Evolutionary conservation across 2,113 vertebrate species (phyloP), one percentile per base, ranked within the genome.

Genomic region (Gnathonemus echidnorhynchus): DNA sequence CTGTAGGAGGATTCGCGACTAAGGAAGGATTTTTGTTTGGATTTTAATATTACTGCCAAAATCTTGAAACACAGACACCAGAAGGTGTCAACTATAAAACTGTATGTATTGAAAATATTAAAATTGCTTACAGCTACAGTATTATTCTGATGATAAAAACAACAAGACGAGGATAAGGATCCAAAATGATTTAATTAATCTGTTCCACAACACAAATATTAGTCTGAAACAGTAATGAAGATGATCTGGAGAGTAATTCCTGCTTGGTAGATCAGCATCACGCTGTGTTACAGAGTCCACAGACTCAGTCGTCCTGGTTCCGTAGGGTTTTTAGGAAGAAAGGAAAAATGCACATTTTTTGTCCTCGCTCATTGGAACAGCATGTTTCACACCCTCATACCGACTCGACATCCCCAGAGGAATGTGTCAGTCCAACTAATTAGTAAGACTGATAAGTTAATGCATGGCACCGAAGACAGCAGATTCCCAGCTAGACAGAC

Each of bases 291-390:
- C 24, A 27, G 31, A 86, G 48, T 86, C 45, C n/a, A n/a, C 84
- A 27, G 45, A 13, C 24, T 50, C 84, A 86, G 62, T 86, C 27
- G 5, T 86, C 84, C 84, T 48, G 45, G 74, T n/a, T 86, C 24
- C 45, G 24, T 15, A 50, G 45, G 49, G 27, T 53, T 87, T 87
- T 87, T 31, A 53, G 86, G 48, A 56, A 87, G 86, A 90, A 89
- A 92, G 89, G 89, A 90, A 90, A 53, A 88, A 88, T 53, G 8
- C 2, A 70, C 70, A 53, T 88, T 88, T 88, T 87, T 58, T 88
- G 53, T 49, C n/a, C 35, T 42, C 49, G 42, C 53, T 45, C 35
- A 88, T 53, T 88, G 87, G 35, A 88, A 88, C 87, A 66, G 86
- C 56, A 88, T 88, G 35, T 45, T 66, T 88, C 56, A 50, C 53